These are phyloP conservation scores for Drosophila tropicalis DNA, from an alignment of 1,140 invertebrate species.

Conservation along the genomic window DNA sequence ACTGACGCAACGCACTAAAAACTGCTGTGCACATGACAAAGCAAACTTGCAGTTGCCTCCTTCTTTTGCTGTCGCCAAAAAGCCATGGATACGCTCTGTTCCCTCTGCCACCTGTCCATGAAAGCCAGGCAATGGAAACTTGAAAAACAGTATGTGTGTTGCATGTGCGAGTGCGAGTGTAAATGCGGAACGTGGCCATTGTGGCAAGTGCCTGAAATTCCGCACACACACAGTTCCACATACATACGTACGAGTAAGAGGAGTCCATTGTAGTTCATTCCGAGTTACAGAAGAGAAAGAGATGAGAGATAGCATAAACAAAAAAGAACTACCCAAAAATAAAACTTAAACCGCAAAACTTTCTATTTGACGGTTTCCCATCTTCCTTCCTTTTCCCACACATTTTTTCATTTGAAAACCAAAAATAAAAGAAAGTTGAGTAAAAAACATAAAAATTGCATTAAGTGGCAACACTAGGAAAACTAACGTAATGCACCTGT, in stretches of 20 bases:
- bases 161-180: conserved; percentile 41
- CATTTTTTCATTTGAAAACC: conserved; percentile 4
- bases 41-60: conserved; percentile 48
- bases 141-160: conserved; percentile 51
- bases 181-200: conserved; percentile 68
- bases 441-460: conserved; percentile 77
- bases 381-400: neutral
- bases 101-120: conserved; percentile 10
- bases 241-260: conserved; percentile 53
- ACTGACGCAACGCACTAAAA: conserved; percentile 16
- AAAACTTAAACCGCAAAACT: conserved; percentile 63
- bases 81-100: conserved; percentile 46
- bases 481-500: conserved; percentile 40
- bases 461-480: conserved; percentile 53
- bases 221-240: conserved; percentile 3
- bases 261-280: conserved; percentile 35
- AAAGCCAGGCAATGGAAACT: conserved; percentile 50
- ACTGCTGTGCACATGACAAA: conserved; percentile 62
- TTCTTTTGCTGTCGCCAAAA: conserved; percentile 55
- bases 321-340: conserved; percentile 37
- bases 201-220: conserved; percentile 71
- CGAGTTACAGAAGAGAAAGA: neutral
- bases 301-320: conserved; percentile 1
- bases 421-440: neutral
- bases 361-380: conserved; percentile 40